Evolutionary conservation across 2,797 vertebrate species (phyloP), one percentile per base, ranked within the genome.

Genomic region (Ciconia nigra): DNA sequence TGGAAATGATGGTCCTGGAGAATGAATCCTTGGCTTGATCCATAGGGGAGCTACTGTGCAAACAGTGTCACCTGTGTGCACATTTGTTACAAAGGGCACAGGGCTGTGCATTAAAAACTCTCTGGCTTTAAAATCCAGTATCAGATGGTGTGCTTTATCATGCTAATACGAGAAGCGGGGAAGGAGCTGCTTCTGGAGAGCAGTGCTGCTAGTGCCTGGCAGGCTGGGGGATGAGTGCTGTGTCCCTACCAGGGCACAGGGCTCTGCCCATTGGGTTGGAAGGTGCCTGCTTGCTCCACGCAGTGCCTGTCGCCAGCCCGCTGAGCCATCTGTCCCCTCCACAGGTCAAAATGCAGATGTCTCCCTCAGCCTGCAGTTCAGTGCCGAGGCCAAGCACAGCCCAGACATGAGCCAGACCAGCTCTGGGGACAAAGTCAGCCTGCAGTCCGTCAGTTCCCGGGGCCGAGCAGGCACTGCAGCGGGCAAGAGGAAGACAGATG

Each of bases 321-420:
- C 33, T 73, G 25, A 91, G 15, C 61, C 4, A 1, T 51, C n/a
- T 81, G 10, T 79, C 22, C 22, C 80, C 55, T 66, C 13, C 20
- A 1, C 86, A 96, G 96, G 41, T 70, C 95, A 93, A 51, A 73
- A 19, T 0, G 1, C 37, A 7, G 96, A 94, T 5, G 9, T 2
- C 1, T 91, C 39, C 28, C 71, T 24, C 49, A 13, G 82, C 84
- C 83, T n/a, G 57, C 92, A 21, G 31, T 18, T 41, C 41, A 62
- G 13, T 8, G 1, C 10, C 4, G 59, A 39, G 81, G 85, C 95
- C 87, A 98, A 96, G 73, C 83, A 94, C 55, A 95, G 89, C 14
- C 96, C 98, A 0, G 98, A 98, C 3, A 52, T 46, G 26, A 90
- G 76, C 51, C 97, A 93, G 57, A 70, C 73, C 28, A 87, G 55